phyloP scores from a whole-genome alignment of 2,797 vertebrate species.

The Sebastes nivosus region DNA sequence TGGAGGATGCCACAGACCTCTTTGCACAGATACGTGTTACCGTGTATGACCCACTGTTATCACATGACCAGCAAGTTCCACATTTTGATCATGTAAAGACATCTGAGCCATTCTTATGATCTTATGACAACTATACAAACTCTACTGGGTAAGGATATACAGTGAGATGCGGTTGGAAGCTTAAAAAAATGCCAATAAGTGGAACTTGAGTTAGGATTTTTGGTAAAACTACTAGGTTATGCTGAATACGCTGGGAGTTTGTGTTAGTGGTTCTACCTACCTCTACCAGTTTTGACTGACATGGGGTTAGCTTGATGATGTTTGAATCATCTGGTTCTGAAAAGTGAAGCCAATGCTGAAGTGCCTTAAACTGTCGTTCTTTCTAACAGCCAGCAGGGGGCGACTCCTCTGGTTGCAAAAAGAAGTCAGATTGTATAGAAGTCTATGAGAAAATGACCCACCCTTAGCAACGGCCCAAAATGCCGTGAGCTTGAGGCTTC shows the following conservation, averaged over 20 bases:
- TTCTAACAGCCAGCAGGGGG: no score
- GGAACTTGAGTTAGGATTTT: background rate
- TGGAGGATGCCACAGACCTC: background rate
- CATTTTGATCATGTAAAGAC: background rate
- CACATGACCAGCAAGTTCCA: background rate
- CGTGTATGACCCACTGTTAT: background rate
- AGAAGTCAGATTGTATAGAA: no score
- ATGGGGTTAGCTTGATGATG: background rate
- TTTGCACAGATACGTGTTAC: background rate
- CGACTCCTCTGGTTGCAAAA: no score
- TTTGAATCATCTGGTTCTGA: no score
- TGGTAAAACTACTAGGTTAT: background rate
- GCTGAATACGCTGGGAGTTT: background rate
- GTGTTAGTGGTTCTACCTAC: background rate
- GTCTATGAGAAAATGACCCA: no score
- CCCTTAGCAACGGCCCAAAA: no score
- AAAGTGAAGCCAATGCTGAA: no score
- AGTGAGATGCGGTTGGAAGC: background rate
- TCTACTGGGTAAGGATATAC: background rate
- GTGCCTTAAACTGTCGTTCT: no score
- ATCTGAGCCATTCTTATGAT: background rate
- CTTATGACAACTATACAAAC: background rate
- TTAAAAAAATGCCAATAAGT: background rate
- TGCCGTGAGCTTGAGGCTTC: no score
- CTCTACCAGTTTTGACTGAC: background rate